A percentile compares a stretch with the other conserved stretches of the same genome.
Conservation (phyloP, 2,888 invertebrate genomes). For the Temnothorax unifasciatus region DNA sequence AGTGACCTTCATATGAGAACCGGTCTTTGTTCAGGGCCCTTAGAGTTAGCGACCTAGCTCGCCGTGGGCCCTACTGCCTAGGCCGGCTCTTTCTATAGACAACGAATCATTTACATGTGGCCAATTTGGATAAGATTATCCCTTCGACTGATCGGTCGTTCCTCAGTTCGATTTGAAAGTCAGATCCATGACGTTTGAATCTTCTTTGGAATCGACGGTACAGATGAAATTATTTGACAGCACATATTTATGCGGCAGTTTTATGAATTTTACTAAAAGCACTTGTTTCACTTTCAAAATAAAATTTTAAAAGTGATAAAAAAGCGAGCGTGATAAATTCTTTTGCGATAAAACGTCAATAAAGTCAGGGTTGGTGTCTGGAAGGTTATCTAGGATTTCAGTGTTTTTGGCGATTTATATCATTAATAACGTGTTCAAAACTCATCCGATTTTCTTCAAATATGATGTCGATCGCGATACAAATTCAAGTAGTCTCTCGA, state of each 20-base stretch:
- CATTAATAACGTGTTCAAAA: conserved; percentile 16
- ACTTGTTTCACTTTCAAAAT: conserved; percentile 40
- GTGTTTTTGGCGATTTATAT: conserved; percentile 47
- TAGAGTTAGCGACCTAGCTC: conserved; percentile 76
- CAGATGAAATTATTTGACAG: not conserved
- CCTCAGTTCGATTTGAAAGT: conserved; percentile 15
- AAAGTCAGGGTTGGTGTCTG: conserved; percentile 47
- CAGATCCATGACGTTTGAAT: not conserved
- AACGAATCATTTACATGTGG: conserved; percentile 49
- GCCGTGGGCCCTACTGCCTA: conserved; percentile 68
- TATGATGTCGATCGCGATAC: conserved; percentile 17
- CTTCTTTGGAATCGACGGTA: not conserved
- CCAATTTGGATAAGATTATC: conserved; percentile 20
- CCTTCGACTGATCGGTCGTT: not conserved
- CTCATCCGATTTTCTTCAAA: conserved; percentile 19
- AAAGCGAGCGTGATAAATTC: conserved; percentile 31
- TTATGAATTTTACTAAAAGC: conserved; percentile 5
- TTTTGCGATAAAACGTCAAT: conserved; percentile 40
- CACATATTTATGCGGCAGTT: not conserved
- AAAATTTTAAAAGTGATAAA: conserved; percentile 39
- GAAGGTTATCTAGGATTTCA: conserved; percentile 53
- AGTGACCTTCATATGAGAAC: conserved; percentile 86
- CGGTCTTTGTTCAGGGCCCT: conserved; percentile 82
- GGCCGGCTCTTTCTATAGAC: conserved; percentile 52
- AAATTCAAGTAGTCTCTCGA: not conserved